Conservation (phyloP, 64 coral and sea anemone genomes). For the Dendronephthya gigantea region DNA sequence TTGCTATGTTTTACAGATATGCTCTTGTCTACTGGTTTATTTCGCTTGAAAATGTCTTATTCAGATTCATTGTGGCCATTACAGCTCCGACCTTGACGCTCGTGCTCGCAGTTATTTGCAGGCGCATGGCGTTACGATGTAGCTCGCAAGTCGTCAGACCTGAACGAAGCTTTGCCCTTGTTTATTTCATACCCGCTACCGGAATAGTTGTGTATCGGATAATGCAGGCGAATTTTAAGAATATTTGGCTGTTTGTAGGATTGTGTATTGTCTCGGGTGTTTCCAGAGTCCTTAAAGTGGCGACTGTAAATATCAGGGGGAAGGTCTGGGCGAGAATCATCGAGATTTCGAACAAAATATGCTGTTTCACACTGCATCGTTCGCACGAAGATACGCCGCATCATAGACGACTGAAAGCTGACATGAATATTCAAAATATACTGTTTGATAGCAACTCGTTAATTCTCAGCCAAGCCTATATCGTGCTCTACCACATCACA, state of each 20-base stretch:
- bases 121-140: neutral
- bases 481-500: neutral
- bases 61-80: neutral
- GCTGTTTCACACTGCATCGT: neutral
- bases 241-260: neutral
- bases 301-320: neutral
- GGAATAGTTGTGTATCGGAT: neutral
- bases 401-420: neutral
- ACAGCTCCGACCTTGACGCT: neutral
- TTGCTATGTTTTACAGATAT: neutral
- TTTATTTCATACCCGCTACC: neutral
- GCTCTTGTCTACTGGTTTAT: neutral
- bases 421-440: neutral
- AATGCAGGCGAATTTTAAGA: conserved; percentile 21
- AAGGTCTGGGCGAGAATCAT: conserved; percentile 2
- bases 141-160: neutral
- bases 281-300: neutral
- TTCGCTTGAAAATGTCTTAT: neutral
- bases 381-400: neutral
- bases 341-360: neutral
- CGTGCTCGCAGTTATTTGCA: neutral
- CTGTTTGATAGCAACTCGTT: neutral
- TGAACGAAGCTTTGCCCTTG: neutral
- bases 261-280: neutral
- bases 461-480: neutral